Percentiles rank a stretch among this genome's conserved stretches.
Conservation (phyloP, 2,888 invertebrate species). For the Parapristionchus giblindavisi region DNA sequence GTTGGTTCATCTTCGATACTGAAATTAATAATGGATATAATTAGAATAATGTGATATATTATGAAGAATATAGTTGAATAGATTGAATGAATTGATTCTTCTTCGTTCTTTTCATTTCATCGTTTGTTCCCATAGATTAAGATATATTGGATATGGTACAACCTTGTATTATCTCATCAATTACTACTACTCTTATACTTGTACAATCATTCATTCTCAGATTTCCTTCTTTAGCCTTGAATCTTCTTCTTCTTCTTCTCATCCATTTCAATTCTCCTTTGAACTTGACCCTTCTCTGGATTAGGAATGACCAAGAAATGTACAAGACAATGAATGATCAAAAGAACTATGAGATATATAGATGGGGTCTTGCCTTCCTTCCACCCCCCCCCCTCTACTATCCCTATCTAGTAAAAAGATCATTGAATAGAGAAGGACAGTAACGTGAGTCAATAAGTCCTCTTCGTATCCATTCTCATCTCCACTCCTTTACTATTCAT, state of each 20-base stretch:
- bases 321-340: constrained; percentile 3
- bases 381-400: not conserved
- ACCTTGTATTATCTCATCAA: too few species aligned
- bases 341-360: constrained; percentile 20
- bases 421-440: not conserved
- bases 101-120: too few species aligned
- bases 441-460: constrained; percentile 3
- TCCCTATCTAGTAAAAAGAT: constrained; percentile 12
- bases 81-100: too few species aligned
- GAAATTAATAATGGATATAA: not conserved
- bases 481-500: too few species aligned
- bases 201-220: constrained; percentile 4
- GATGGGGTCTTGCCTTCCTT: too few species aligned
- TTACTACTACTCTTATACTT: constrained; percentile 20
- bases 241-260: not conserved
- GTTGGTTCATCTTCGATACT: not conserved
- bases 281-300: constrained; percentile 30
- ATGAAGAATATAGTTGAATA: too few species aligned
- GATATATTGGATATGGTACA: too few species aligned
- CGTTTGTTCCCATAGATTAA: too few species aligned
- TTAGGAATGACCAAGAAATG: constrained; percentile 24
- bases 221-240: constrained; percentile 13
- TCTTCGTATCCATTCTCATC: not conserved
- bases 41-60: too few species aligned
- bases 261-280: constrained; percentile 18